Evolutionary conservation across 2,113 vertebrate species (phyloP), one percentile per base, ranked within the genome.

Genomic region (Furnarius figulus): DNA sequence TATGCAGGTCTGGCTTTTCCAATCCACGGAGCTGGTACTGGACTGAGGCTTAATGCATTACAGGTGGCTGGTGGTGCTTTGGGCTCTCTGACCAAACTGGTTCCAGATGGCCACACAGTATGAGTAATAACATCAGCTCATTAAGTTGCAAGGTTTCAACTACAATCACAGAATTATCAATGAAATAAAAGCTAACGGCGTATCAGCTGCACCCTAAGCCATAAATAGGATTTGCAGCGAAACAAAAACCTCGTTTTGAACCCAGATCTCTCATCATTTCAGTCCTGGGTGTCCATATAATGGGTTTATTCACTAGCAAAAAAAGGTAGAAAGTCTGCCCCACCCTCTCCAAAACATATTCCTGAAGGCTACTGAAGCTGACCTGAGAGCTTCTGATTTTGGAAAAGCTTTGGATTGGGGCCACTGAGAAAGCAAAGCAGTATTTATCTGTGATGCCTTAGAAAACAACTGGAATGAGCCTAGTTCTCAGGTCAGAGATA

Each of bases 61-160:
- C 98, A 98, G 98, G 98, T 98, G 98, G 97, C 93, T 97, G 93
- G 95, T 83, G 90, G 96, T 94, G 95, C 92, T 96, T 95, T 95
- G 94, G 95, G 95, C 97, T 97, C 92, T 89, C 91, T 61, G 87
- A 91, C 97, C 97, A 98, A 98, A 99, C 97, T 97, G 96, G 81
- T 98, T 98, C 98, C 98, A 99, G 98, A 98, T 98, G 98, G 98
- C 97, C 95, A 97, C 96, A 97, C 93, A 96, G 97, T 97, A 96
- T 97, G 97, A 97, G 97, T 96, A 97, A 97, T 96, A 98, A 97
- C 96, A 95, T 95, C 97, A 97, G 95, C 96, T 97, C 97, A 98
- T 98, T 98, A 98, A 97, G 93, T 96, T 96, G 96, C 95, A 96
- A 93, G 95, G 91, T 95, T 97, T 96, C 97, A 96, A 95, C 96